Percentiles rank a stretch among this genome's conserved stretches.
Conservation (phyloP, 1,140 invertebrate genomes). For the Pseudomyrmex gracilis region DNA sequence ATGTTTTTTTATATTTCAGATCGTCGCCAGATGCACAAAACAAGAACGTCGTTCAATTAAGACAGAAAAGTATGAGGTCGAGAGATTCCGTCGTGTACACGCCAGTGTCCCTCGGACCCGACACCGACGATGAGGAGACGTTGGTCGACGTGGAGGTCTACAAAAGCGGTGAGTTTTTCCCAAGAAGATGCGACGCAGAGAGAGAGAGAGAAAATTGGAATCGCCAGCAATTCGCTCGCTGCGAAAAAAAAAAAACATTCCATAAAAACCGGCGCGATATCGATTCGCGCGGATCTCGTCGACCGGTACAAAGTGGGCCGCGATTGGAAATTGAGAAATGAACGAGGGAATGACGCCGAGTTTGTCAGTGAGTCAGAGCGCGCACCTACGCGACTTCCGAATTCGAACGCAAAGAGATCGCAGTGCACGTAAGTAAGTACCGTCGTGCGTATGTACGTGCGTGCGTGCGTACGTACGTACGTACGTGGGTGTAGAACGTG, state of each 20-base stretch:
- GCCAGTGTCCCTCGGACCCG: slow-evolving; percentile 83
- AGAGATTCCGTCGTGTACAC: slow-evolving; percentile 84
- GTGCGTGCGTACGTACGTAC: slow-evolving; percentile 25
- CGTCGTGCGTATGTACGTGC: no score
- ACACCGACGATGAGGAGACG: slow-evolving; percentile 84
- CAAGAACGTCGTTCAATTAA: background rate
- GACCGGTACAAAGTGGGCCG: slow-evolving; percentile 60
- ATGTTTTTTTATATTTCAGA: slow-evolving; percentile 55
- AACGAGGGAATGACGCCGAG: slow-evolving; percentile 21
- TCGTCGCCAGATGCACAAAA: slow-evolving; percentile 47
- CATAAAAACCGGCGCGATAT: no score
- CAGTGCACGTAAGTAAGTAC: slow-evolving; percentile 39
- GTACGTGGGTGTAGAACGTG: slow-evolving; percentile 54
- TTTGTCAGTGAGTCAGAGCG: slow-evolving; percentile 50
- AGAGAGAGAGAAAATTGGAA: background rate
- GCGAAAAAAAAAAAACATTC: no score
- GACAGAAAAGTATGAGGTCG: slow-evolving; percentile 78
- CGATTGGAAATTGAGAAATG: slow-evolving; percentile 60
- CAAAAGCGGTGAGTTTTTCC: slow-evolving; percentile 81
- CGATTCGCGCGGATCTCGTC: slow-evolving; percentile 23
- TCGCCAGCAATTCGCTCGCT: no score
- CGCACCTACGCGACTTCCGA: slow-evolving; percentile 70
- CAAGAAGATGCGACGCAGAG: background rate
- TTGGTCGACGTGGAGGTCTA: slow-evolving; percentile 84
- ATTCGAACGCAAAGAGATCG: slow-evolving; percentile 65